Percentiles rank a stretch among this genome's conserved stretches.
These are phyloP conservation scores for Orchesella cincta DNA, from an alignment of 1,140 invertebrate species.

Conservation along the genomic window DNA sequence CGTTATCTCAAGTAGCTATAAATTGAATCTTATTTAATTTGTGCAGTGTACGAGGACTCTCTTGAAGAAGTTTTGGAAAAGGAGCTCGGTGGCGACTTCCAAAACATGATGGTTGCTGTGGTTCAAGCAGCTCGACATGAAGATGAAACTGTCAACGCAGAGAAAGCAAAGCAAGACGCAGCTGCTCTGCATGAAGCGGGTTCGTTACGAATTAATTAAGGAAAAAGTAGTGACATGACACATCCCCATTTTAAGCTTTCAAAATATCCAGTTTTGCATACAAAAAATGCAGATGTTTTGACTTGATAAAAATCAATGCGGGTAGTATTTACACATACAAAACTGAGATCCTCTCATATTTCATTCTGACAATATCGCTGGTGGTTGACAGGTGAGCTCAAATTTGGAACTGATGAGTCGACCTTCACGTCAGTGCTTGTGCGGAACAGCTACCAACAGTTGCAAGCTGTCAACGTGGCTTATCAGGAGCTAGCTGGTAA, in stretches of 20 bases:
- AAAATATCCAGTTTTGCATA: too few relatives aligned
- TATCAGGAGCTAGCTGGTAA: conserved; percentile 64
- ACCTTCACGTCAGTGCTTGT: conserved; percentile 77
- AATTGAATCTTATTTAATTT: not conserved
- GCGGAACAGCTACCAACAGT: conserved; percentile 53
- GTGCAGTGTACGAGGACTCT: conserved; percentile 75
- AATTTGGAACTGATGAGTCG: conserved; percentile 84
- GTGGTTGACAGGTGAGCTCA: conserved; percentile 67
- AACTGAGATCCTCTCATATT: conserved; percentile 46
- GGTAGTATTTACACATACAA: conserved; percentile 22
- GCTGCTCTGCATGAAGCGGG: conserved; percentile 51
- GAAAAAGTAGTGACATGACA: too few relatives aligned
- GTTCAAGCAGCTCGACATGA: conserved; percentile 59
- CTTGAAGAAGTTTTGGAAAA: conserved; percentile 86
- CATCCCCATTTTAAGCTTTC: too few relatives aligned
- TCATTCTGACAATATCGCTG: conserved; percentile 11
- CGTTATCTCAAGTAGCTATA: not conserved
- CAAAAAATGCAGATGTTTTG: too few relatives aligned
- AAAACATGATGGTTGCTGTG: conserved; percentile 83
- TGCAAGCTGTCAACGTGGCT: conserved; percentile 61
- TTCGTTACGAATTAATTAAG: conserved; percentile 40
- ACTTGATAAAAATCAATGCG: conserved; percentile 1
- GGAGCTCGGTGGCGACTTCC: conserved; percentile 92
- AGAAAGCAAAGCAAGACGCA: conserved; percentile 55
- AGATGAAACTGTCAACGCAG: conserved; percentile 51